Conservation (phyloP, 2,888 invertebrate genomes). For the Tanytarsus gracilentus region DNA sequence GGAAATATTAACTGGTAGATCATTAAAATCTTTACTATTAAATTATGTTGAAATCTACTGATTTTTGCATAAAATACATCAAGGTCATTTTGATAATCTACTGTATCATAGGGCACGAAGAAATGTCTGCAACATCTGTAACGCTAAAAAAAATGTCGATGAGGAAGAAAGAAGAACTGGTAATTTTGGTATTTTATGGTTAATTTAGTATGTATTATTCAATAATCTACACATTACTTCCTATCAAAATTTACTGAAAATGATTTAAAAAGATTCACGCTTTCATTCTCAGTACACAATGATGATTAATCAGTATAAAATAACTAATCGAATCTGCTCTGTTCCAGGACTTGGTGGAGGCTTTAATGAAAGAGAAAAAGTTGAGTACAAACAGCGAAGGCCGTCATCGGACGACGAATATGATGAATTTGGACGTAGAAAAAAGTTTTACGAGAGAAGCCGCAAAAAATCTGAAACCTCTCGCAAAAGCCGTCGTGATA, state of each 20-base stretch:
- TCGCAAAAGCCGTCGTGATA: neutral
- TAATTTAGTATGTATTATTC: slow-evolving; percentile 28
- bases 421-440: slow-evolving; percentile 78
- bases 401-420: slow-evolving; percentile 90
- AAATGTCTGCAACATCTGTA: slow-evolving; percentile 95
- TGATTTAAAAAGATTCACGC: too few species aligned
- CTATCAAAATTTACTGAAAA: neutral
- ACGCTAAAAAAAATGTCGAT: slow-evolving; percentile 86
- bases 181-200: slow-evolving; percentile 35
- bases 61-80: too few species aligned
- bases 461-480: neutral
- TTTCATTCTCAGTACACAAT: too few species aligned
- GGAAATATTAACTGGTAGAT: slow-evolving; percentile 81
- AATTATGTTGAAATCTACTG: slow-evolving; percentile 51
- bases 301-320: too few species aligned
- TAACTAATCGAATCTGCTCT: too few species aligned
- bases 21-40: neutral
- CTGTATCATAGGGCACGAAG: slow-evolving; percentile 64
- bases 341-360: slow-evolving; percentile 68
- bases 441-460: slow-evolving; percentile 34
- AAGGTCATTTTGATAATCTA: too few species aligned
- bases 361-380: slow-evolving; percentile 91
- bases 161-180: slow-evolving; percentile 76
- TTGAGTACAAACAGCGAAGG: slow-evolving; percentile 85
- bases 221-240: neutral